Conservation (phyloP, 2,797 vertebrate species). For the Toxotes lorentzi region DNA sequence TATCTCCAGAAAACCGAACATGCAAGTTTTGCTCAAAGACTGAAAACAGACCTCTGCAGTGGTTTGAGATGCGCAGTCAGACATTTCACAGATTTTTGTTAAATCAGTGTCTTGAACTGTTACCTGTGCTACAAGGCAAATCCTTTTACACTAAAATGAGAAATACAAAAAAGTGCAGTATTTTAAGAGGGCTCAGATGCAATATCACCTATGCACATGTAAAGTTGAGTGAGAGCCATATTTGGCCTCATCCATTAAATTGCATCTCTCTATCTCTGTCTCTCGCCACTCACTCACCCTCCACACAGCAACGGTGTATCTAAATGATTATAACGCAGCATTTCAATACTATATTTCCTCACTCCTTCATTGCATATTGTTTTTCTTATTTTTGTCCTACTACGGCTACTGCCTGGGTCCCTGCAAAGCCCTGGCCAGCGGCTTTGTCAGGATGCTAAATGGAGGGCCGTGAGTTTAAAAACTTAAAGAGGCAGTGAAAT, state of each 20-base stretch:
- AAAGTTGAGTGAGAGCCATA: slow-evolving; percentile 51
- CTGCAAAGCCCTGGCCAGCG: slow-evolving; percentile 63
- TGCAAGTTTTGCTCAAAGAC: background rate
- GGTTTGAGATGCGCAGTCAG: background rate
- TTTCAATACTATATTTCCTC: slow-evolving; percentile 68
- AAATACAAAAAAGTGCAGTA: slow-evolving; percentile 24
- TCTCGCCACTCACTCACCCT: slow-evolving; percentile 29
- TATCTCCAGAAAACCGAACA: background rate
- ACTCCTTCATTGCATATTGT: slow-evolving; percentile 59
- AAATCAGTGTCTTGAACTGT: slow-evolving; percentile 5
- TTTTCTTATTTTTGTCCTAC: slow-evolving; percentile 52
- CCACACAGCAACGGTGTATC: slow-evolving; percentile 53
- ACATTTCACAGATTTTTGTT: background rate
- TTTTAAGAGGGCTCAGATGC: slow-evolving; percentile 18
- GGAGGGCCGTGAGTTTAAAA: slow-evolving; percentile 90
- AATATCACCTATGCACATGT: slow-evolving; percentile 44
- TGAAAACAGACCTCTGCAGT: background rate
- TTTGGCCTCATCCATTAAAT: slow-evolving; percentile 80
- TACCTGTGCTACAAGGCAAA: background rate
- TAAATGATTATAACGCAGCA: slow-evolving; percentile 84
- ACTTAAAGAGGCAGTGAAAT: slow-evolving; percentile 98
- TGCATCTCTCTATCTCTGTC: slow-evolving; percentile 45
- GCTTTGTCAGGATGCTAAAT: slow-evolving; percentile 90
- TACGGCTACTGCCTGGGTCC: slow-evolving; percentile 36
- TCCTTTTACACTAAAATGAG: slow-evolving; percentile 18